These are phyloP conservation scores for Harlomillsia oculata DNA, from an alignment of 1,140 invertebrate genomes.

Conservation along the genomic window DNA sequence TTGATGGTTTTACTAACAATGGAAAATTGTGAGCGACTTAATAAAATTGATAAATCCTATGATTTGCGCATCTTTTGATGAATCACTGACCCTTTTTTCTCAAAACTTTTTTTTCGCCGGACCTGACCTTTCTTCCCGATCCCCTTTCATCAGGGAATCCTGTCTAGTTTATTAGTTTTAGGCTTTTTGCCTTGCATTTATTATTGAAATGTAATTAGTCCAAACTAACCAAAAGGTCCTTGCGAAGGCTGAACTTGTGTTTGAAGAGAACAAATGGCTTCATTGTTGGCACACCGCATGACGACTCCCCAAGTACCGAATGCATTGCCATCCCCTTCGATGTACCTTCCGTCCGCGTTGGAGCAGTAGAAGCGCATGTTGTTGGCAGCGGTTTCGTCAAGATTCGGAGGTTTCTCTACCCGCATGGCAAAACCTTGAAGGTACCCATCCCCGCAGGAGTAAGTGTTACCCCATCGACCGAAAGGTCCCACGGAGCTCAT, in stretches of 20 bases:
- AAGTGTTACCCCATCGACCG: neutral
- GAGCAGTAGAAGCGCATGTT: conserved; percentile 15
- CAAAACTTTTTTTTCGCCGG: too few species aligned
- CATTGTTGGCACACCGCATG: neutral
- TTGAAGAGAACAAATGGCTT: conserved; percentile 14
- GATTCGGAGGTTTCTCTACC: neutral
- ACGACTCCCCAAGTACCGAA: conserved; percentile 1
- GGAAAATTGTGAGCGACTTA: neutral
- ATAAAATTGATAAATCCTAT: neutral
- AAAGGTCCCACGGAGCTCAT: conserved; percentile 2
- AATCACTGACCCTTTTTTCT: too few species aligned
- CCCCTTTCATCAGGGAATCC: too few species aligned
- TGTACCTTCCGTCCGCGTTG: neutral
- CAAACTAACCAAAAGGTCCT: conserved; percentile 5
- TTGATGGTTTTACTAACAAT: neutral
- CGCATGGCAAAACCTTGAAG: conserved; percentile 9
- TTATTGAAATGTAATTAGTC: neutral
- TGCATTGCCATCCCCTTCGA: conserved; percentile 10
- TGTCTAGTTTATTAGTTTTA: too few species aligned
- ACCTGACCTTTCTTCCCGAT: too few species aligned
- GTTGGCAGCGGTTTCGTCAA: conserved; percentile 13
- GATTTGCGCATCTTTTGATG: too few species aligned
- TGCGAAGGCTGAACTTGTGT: conserved; percentile 11
- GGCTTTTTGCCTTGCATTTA: too few species aligned
- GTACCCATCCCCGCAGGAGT: conserved; percentile 1